phyloP scores from a whole-genome alignment of 1,140 invertebrate species.

The Zaprionus taronus region DNA sequence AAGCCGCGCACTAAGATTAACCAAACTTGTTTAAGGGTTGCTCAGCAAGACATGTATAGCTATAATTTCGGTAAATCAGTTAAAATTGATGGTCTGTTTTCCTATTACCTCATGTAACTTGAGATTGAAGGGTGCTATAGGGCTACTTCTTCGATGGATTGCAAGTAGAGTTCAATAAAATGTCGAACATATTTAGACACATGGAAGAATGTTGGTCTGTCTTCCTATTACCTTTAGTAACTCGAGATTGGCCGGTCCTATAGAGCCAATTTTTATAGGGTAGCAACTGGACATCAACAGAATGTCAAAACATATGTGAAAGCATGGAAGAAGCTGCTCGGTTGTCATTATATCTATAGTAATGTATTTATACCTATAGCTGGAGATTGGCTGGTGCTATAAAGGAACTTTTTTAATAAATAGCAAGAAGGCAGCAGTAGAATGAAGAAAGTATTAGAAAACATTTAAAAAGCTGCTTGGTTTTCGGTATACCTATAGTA shows the following conservation, averaged over 20 bases:
- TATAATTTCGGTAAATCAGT: background rate
- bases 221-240: too few species aligned
- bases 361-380: background rate
- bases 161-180: background rate
- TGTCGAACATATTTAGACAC: background rate
- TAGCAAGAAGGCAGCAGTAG: background rate
- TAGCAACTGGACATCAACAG: too few species aligned
- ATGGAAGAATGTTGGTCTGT: too few species aligned
- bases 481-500: background rate
- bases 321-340: too few species aligned
- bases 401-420: background rate
- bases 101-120: background rate
- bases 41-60: background rate
- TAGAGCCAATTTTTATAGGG: too few species aligned
- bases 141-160: background rate
- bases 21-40: slow-evolving; percentile 29
- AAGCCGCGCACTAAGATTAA: slow-evolving; percentile 20
- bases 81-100: background rate
- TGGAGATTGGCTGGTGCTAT: background rate
- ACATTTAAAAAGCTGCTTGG: too few species aligned
- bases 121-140: background rate
- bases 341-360: too few species aligned
- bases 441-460: too few species aligned
- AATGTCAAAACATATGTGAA: too few species aligned
- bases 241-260: too few species aligned